Evolutionary conservation across 2,113 vertebrate genomes (phyloP).

Genomic region (Ceuthmochares aereus): DNA sequence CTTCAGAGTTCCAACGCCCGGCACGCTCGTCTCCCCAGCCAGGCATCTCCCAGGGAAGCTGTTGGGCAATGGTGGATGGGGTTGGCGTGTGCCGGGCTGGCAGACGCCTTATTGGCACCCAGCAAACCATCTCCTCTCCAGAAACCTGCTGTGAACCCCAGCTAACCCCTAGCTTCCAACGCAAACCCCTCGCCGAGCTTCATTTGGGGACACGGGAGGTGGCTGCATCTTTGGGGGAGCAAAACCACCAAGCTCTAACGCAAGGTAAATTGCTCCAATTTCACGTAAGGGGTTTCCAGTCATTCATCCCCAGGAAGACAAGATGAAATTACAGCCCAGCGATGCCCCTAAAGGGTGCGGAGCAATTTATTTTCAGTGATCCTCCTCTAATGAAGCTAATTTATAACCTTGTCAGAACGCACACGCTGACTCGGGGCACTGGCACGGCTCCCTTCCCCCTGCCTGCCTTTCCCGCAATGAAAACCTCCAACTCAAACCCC

Average conservation of each 20-base stretch:
- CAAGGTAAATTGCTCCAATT: neutral
- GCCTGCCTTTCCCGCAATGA: neutral
- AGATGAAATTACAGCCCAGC: slow-evolving; percentile 22
- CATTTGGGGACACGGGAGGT: fast-evolving
- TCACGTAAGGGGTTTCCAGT: neutral
- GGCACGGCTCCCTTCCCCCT: neutral
- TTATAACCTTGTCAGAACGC: slow-evolving; percentile 59
- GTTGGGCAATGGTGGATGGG: fast-evolving
- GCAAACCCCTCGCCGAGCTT: neutral
- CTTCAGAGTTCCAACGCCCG: fast-evolving
- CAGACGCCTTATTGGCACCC: no score
- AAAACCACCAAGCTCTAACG: neutral
- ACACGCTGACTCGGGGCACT: neutral
- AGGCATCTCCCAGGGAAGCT: neutral
- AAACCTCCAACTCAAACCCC: slow-evolving; percentile 20
- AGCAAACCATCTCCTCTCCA: neutral
- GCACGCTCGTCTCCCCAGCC: neutral
- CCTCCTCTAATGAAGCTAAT: slow-evolving; percentile 57
- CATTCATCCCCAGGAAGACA: neutral
- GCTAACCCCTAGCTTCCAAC: fast-evolving
- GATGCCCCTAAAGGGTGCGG: neutral
- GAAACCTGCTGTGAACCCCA: neutral
- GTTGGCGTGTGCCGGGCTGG: fast-evolving
- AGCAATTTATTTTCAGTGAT: slow-evolving; percentile 52
- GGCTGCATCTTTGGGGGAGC: neutral